These are phyloP conservation scores for Chlorops oryzae DNA, from an alignment of 1,140 invertebrate genomes.

Conservation along the genomic window DNA sequence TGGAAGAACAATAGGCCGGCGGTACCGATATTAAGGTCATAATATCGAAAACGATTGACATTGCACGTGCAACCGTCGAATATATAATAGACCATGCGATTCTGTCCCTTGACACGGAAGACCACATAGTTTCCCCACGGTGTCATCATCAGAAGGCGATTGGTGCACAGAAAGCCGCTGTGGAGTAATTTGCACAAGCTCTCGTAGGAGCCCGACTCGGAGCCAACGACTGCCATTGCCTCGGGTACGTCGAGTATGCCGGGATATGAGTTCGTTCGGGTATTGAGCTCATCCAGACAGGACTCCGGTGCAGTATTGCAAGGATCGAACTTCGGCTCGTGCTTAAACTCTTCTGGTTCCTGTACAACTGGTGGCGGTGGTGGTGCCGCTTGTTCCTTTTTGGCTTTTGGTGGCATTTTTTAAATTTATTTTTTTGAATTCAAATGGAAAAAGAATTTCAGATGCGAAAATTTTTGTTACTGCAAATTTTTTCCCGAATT, in stretches of 20 bases:
- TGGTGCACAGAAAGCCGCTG: constrained; percentile 41
- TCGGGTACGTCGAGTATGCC: constrained; percentile 35
- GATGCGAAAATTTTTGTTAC: not conserved
- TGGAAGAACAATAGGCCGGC: constrained; percentile 38
- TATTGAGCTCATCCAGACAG: constrained; percentile 26
- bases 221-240: constrained; percentile 42
- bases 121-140: constrained; percentile 46
- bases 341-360: constrained; percentile 26
- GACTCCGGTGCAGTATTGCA: constrained; percentile 30
- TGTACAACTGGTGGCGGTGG: constrained; percentile 27
- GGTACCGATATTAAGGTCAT: constrained; percentile 40
- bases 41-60: constrained; percentile 39
- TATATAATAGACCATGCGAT: constrained; percentile 37
- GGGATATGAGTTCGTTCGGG: constrained; percentile 41
- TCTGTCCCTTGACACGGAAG: constrained; percentile 34
- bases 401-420: not conserved
- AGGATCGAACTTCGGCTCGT: constrained; percentile 27
- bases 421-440: not conserved
- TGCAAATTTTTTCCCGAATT: not conserved
- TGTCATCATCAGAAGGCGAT: constrained; percentile 42
- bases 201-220: constrained; percentile 42
- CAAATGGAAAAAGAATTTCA: not conserved
- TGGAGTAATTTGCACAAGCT: constrained; percentile 41
- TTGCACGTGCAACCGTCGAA: constrained; percentile 45
- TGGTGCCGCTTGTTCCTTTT: constrained; percentile 11